These are phyloP conservation scores for Gobiocypris rarus DNA, from an alignment of 2,113 vertebrate genomes.

Conservation along the genomic window DNA sequence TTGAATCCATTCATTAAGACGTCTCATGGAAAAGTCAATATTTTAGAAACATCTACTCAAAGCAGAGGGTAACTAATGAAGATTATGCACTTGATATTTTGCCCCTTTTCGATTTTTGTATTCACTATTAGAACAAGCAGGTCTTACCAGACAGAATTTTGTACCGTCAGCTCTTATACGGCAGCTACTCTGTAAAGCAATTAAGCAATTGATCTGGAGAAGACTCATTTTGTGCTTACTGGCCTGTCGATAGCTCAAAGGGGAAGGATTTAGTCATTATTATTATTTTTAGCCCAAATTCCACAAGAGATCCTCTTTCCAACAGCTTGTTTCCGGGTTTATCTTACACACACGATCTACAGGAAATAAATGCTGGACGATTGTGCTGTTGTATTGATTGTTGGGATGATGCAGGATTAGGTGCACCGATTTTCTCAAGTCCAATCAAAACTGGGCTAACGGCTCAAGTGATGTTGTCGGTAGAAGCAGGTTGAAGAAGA, in stretches of 20 bases:
- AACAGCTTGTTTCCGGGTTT: conserved; percentile 33
- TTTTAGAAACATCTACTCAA: conserved; percentile 35
- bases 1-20: background rate
- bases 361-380: conserved; percentile 33
- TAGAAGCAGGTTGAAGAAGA: background rate
- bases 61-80: conserved; percentile 40
- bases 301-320: conserved; percentile 32
- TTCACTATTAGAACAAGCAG: conserved; percentile 46
- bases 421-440: background rate
- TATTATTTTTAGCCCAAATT: conserved; percentile 49
- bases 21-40: conserved; percentile 20
- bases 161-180: conserved; percentile 58
- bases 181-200: conserved; percentile 57
- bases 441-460: background rate
- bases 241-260: conserved; percentile 54
- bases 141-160: conserved; percentile 57
- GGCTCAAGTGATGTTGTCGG: background rate
- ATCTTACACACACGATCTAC: conserved; percentile 26
- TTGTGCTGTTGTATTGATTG: conserved; percentile 32
- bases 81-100: conserved; percentile 49
- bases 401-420: conserved; percentile 2
- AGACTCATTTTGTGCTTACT: conserved; percentile 58
- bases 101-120: conserved; percentile 46
- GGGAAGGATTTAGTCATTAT: conserved; percentile 53
- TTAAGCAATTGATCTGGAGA: conserved; percentile 63